Conservation (phyloP, 2,888 invertebrate genomes). For the Cheilosia soror region DNA sequence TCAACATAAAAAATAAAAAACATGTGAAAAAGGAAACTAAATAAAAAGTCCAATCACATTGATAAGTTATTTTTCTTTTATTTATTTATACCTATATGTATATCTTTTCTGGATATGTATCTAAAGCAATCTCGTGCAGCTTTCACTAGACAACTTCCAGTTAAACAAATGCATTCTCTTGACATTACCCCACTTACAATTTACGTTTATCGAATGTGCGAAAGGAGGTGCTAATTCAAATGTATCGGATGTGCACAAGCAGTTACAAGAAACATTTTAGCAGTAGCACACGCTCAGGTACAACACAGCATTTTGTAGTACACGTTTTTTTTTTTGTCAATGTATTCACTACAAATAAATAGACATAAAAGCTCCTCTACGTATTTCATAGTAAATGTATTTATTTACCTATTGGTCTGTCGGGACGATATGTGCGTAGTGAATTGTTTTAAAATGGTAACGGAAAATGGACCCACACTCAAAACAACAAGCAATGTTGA, state of each 20-base stretch:
- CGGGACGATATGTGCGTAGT: slow-evolving; percentile 18
- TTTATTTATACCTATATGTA: not conserved
- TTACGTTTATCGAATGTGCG: slow-evolving; percentile 24
- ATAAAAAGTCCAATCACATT: slow-evolving; percentile 73
- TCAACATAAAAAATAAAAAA: slow-evolving; percentile 78
- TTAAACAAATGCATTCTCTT: slow-evolving; percentile 51
- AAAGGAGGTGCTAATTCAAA: slow-evolving; percentile 45
- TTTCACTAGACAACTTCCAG: slow-evolving; percentile 51
- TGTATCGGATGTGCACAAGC: not conserved
- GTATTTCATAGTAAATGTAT: slow-evolving; percentile 7
- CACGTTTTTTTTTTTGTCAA: not conserved
- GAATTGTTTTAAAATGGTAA: slow-evolving; percentile 6
- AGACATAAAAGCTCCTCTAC: not conserved
- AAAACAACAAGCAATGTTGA: too few relatives aligned
- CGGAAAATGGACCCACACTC: not conserved
- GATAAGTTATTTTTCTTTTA: slow-evolving; percentile 7
- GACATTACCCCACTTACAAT: slow-evolving; percentile 46
- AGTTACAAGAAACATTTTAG: slow-evolving; percentile 25
- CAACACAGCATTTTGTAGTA: not conserved
- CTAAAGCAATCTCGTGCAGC: slow-evolving; percentile 1
- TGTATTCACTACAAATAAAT: slow-evolving; percentile 5
- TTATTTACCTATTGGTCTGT: slow-evolving; percentile 11
- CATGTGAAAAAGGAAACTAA: slow-evolving; percentile 77
- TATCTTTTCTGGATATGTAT: not conserved
- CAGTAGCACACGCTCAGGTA: not conserved